Evolutionary conservation across 2,113 vertebrate species (phyloP), one percentile per base, ranked within the genome.

Genomic region (Cichladusa arquata): DNA sequence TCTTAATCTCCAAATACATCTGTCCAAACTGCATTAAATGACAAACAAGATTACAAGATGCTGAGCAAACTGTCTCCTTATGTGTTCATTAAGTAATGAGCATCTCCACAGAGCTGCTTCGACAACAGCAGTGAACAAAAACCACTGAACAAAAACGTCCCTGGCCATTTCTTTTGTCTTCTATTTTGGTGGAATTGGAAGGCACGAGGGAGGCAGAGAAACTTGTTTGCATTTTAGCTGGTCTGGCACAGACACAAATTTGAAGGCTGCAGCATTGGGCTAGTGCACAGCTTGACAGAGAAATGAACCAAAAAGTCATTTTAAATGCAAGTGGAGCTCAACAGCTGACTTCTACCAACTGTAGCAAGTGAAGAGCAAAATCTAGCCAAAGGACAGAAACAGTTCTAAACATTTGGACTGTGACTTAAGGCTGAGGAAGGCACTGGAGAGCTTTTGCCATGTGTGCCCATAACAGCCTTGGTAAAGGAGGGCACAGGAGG

Each of bases 11-110:
- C 88, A 78, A 88, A 58, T 87, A 65, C 78, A 78, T 93, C 90
- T 94, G 54, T 58, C 74, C 84, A 92, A 95, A 94, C 74, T 69
- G 76, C 87, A 86, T 90, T 92, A 91, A 92, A 94, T 44, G 48
- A 81, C 69, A 84, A 94, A 92, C 2, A 15, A 70, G 72, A 84
- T 57, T 74, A 69, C 45, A 65, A 88, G 62, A 76, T 51, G 73
- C 76, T 72, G 76, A 97, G 62, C 76, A 78, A 88, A 88, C 18
- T n/a, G 22, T 50, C 65, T 91, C 50, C 29, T 80, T 79, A 38
- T 0, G 0, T n/a, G 58, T 57, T 88, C 12, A 5, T 91, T 86
- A 96, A 81, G 69, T 65, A 88, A 90, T 47, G 16, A 84, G 19
- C 71, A 67, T 18, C 40, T 53, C 69, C 56, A 67, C 33, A 64